phyloP scores from a whole-genome alignment of 1,140 invertebrate genomes.

The Hypsibius dujardini region DNA sequence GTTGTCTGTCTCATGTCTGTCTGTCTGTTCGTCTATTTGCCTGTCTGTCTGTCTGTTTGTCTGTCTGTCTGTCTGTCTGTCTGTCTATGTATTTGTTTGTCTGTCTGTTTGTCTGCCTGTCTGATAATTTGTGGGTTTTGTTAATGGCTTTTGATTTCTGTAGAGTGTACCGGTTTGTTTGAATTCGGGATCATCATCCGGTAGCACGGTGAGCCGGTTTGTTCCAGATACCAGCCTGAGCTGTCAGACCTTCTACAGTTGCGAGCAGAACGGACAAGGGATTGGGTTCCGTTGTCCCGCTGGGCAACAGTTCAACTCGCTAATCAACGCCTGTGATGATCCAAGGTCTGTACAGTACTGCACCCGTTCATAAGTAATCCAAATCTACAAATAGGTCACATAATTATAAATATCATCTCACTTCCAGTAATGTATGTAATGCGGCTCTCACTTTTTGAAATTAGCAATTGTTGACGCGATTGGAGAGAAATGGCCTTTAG shows the following conservation, averaged over 20 bases:
- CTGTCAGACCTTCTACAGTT: conserved; percentile 5
- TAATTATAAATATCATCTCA: background rate
- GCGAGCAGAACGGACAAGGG: conserved; percentile 12
- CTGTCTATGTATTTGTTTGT: background rate
- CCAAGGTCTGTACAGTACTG: background rate
- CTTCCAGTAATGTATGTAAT: too few relatives aligned
- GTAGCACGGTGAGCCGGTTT: background rate
- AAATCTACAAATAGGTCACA: background rate
- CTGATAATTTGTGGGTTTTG: too few relatives aligned
- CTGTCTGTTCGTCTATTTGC: too few relatives aligned
- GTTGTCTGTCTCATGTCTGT: too few relatives aligned
- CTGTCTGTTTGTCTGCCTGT: background rate
- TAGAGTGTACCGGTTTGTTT: background rate
- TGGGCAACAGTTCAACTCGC: background rate
- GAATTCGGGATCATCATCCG: background rate
- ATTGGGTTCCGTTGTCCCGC: conserved; percentile 2
- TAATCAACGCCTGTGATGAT: conserved; percentile 15
- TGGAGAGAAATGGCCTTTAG: too few relatives aligned
- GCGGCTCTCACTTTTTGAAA: background rate
- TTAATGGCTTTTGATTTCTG: background rate
- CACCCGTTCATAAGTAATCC: background rate
- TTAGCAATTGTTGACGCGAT: background rate
- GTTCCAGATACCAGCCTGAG: background rate
- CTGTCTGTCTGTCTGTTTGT: background rate
- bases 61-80: background rate